Base-by-base conservation (phyloP, 2,113 vertebrate species). In the Amphiprion percula region DNA sequence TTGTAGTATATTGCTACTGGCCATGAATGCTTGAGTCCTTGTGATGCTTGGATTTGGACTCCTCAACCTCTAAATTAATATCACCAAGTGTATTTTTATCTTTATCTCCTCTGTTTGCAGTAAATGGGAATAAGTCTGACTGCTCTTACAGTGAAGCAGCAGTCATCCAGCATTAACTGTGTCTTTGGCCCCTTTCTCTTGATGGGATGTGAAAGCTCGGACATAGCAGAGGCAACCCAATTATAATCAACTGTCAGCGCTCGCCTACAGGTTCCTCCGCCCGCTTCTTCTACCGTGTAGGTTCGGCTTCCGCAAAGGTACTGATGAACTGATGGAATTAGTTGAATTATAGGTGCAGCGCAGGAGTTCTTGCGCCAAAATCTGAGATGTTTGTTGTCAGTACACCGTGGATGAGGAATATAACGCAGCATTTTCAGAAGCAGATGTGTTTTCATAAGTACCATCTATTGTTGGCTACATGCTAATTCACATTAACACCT, bases 201-300 rank as follows among this genome's bases (percentile, higher is more conserved):
- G 80, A 90, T 90, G 66, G 72, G 75, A 87, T 73, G 84, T 88
- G 84, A 90, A 87, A 85, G 80, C 84, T 65, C 54, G 41, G 82
- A 85, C 69, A 55, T 55, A 66, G 67, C 63, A 37, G 63, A 88
- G 68, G 73, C 59, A 71, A 68, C 74, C 73, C 74, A 90, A 83
- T 90, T 88, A 90, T 77, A 78, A 86, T 86, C 73, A 84, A 23
- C 83, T 86, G 88, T 84, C 88, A 82, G 77, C 2, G 30, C 68
- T 80, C 10, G 59, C 69, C 79, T 70, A 60, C 77, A 87, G 66
- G 70, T 49, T 60, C 41, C 53, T 66, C 60, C 16, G 44, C 56
- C 72, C 54, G 74, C 70, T 37, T 4, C 77, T 53, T 69, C 74
- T 53, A 4, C 79, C 37, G 37, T 39, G 44, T 58, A 52, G 59